Evolutionary conservation across 1,140 invertebrate genomes (phyloP).

Genomic region (Cydia fagiglandana): DNA sequence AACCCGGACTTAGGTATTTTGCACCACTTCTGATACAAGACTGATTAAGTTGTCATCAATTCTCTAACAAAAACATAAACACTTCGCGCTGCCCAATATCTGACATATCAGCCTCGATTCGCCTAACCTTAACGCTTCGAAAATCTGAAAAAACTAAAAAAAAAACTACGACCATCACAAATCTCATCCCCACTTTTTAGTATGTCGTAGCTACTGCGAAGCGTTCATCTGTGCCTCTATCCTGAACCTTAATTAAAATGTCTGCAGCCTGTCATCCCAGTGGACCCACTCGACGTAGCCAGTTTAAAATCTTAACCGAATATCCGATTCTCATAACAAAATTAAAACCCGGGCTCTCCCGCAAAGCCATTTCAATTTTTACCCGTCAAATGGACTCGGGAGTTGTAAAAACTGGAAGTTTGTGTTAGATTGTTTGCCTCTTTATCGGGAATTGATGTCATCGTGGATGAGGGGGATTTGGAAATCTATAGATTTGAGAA

Average conservation of each 20-base stretch:
- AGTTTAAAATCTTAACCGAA: constrained; percentile 31
- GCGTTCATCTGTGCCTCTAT: constrained; percentile 11
- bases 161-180: background rate
- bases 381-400: background rate
- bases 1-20: too few species aligned
- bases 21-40: too few species aligned
- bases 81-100: too few species aligned
- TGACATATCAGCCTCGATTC: too few species aligned
- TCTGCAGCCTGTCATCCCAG: constrained; percentile 41
- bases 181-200: background rate
- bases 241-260: constrained; percentile 48
- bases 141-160: too few species aligned
- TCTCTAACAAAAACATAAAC: too few species aligned
- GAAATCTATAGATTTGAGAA: background rate
- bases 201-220: background rate
- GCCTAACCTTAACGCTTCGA: too few species aligned
- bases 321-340: constrained; percentile 30
- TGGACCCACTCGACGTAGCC: constrained; percentile 27
- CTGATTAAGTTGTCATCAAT: too few species aligned
- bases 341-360: constrained; percentile 22
- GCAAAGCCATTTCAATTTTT: constrained; percentile 18
- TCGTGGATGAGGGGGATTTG: background rate
- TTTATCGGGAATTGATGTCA: constrained; percentile 6
- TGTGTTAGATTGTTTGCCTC: background rate
- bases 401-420: background rate